Base-by-base conservation (phyloP, 2,888 invertebrate genomes). In the Dasypogon diadema region DNA sequence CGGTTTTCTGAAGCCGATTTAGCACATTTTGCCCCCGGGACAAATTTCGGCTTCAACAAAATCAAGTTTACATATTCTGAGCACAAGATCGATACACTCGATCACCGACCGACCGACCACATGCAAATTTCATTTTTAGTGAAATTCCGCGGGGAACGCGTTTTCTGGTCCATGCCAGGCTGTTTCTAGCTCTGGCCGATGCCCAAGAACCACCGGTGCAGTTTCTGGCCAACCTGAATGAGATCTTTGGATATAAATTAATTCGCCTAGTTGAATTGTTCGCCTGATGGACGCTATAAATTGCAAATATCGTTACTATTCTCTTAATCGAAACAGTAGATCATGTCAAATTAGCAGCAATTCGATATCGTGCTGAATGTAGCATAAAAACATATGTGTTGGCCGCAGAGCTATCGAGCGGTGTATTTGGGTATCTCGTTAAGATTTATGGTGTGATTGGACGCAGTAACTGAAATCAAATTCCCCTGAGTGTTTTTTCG, bases 261-360 rank as follows among this genome's bases (percentile, higher is more conserved):
- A 74, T 74, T 58, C 48, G 58, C 24, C 26, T 74, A 58, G 58
- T 60, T 74, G 58, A 56, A 74, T 74, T 74, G 74, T 74, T 58
- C 58, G 58, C 46, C 58, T 58, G 58, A 74, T 74, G 58, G 74
- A 46, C 58, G 58, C 74, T 48, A 74, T 74, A 74, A 74, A 74
- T 74, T 60, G 74, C 58, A 18, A 58, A 74, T 60, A 74, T 74
- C 74, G 58, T 74, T 60, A 74, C 74, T 74, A 74, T 51, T 63
- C 54, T 74, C 37, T 48, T 75, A 75, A 75, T 75, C 51, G 51
- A 75, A 75, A 65, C 75, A 75, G 75, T 75, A 75, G 75, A 75
- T 75, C 75, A 75, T 75, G 75, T 75, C 75, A 75, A 75, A 75
- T 75, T 75, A 75, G 75, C 54, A 55, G 54, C 63, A 75, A 75